These are phyloP conservation scores for Dendronephthya gigantea DNA, from an alignment of 64 coral and sea anemone species.

Conservation along the genomic window DNA sequence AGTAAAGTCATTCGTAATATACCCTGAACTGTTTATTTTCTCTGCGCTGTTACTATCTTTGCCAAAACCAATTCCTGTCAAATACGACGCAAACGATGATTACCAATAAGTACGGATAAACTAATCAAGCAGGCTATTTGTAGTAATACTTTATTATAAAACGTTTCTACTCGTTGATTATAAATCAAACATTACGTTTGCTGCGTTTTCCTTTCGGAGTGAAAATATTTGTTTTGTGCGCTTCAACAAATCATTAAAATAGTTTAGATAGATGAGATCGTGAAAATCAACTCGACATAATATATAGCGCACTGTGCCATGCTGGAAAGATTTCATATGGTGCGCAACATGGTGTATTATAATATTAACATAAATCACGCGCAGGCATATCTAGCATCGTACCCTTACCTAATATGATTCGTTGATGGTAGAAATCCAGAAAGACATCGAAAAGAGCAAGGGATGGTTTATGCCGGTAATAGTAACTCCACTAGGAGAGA, in stretches of 20 bases:
- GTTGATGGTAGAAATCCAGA: not conserved
- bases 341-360: not conserved
- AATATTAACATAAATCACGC: not conserved
- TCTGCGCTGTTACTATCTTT: not conserved
- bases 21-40: too few species aligned
- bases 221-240: slow-evolving; percentile 19
- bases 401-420: not conserved
- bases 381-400: not conserved
- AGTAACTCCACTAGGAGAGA: too few species aligned
- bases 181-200: not conserved
- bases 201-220: not conserved
- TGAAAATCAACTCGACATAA: not conserved
- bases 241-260: slow-evolving; percentile 20
- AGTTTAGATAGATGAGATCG: slow-evolving; percentile 10
- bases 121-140: not conserved
- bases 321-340: not conserved
- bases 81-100: not conserved
- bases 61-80: not conserved
- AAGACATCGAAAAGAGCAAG: not conserved
- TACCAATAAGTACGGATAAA: not conserved
- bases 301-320: not conserved
- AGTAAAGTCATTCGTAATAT: not conserved
- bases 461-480: not conserved
- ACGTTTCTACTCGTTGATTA: not conserved
- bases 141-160: not conserved